Evolutionary conservation across 1,140 invertebrate genomes (phyloP).

Genomic region (Halesus radiatus): DNA sequence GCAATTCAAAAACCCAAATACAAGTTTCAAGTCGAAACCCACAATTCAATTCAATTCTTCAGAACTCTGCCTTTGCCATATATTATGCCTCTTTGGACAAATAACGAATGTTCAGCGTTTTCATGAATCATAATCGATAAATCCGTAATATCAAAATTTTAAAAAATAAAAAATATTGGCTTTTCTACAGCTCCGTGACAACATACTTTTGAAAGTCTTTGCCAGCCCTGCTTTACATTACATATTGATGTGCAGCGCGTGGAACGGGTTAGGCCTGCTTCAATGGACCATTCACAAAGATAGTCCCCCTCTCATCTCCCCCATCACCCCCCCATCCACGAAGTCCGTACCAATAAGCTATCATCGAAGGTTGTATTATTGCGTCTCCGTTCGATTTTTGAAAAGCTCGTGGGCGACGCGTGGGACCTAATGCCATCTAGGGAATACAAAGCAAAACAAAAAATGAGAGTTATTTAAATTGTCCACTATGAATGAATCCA

Average conservation of each 20-base stretch:
- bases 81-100: too few relatives aligned
- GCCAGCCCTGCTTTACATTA: conserved; percentile 9
- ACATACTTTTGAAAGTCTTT: not conserved
- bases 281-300: conserved; percentile 54
- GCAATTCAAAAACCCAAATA: too few relatives aligned
- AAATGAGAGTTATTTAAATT: too few relatives aligned
- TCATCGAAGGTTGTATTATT: conserved; percentile 31
- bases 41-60: too few relatives aligned
- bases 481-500: too few relatives aligned
- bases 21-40: too few relatives aligned
- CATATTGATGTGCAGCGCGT: conserved; percentile 21
- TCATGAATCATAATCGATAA: too few relatives aligned
- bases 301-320: conserved; percentile 20
- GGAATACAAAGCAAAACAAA: not conserved
- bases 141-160: too few relatives aligned
- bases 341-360: conserved; percentile 13
- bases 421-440: conserved; percentile 2
- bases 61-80: too few relatives aligned
- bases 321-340: not conserved
- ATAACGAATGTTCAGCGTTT: too few relatives aligned
- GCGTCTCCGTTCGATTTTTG: conserved; percentile 12
- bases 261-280: conserved; percentile 42
- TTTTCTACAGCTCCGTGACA: too few relatives aligned
- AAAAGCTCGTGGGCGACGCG: conserved; percentile 33
- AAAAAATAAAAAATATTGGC: too few relatives aligned